Evolutionary conservation across 2,797 vertebrate species (phyloP).

Genomic region (Pachyuromys duprasi): DNA sequence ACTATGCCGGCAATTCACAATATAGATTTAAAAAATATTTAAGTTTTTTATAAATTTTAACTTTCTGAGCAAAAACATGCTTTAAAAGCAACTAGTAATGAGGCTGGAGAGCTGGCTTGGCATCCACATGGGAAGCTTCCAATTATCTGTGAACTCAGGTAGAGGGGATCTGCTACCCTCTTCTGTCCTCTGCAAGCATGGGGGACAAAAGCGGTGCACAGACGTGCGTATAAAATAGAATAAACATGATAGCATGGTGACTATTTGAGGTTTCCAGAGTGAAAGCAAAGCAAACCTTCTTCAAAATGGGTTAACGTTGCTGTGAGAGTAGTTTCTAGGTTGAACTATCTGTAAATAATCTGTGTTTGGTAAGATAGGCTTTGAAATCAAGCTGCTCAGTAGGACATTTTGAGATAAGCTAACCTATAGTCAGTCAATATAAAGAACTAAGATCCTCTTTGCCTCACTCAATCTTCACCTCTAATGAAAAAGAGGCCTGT

Average conservation of each 20-base stretch:
- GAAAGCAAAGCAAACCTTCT: background rate
- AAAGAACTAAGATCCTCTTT: slow-evolving; percentile 29
- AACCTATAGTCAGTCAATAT: background rate
- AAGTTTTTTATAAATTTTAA: slow-evolving; percentile 16
- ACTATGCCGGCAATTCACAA: background rate
- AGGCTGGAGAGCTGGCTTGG: background rate
- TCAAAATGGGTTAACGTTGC: background rate
- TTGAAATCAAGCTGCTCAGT: background rate
- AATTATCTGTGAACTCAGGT: background rate
- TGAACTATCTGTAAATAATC: background rate
- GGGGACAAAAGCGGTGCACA: background rate
- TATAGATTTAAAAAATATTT: slow-evolving; percentile 36
- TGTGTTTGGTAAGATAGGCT: background rate
- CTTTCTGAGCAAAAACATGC: background rate
- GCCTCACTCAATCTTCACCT: background rate
- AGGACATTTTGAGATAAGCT: background rate
- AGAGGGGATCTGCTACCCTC: background rate
- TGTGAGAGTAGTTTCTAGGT: background rate
- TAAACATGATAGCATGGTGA: background rate
- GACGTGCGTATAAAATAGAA: background rate
- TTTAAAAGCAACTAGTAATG: background rate
- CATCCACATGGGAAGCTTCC: too few relatives aligned
- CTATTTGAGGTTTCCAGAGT: slow-evolving; percentile 8
- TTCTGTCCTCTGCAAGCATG: background rate
- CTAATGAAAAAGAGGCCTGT: background rate